These are phyloP conservation scores for Smittia sp. DNA, from an alignment of 2,888 invertebrate genomes.

Conservation along the genomic window DNA sequence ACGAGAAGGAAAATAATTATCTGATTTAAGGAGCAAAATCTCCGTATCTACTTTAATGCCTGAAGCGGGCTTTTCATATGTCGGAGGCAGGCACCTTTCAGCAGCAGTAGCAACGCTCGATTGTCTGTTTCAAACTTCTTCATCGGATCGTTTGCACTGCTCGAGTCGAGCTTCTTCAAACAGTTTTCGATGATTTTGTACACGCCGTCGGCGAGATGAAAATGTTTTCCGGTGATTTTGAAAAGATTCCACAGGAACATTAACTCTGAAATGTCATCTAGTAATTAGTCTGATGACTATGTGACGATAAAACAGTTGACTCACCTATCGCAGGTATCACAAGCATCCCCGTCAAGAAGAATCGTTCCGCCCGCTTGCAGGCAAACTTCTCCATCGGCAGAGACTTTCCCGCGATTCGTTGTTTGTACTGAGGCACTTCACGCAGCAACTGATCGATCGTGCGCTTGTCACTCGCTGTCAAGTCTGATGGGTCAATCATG, in stretches of 20 bases:
- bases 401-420: conserved; percentile 93
- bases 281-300: no score
- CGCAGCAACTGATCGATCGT: conserved; percentile 66
- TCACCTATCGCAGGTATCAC: conserved; percentile 68
- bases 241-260: conserved; percentile 93
- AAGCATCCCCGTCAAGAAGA: conserved; percentile 70
- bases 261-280: conserved; percentile 61
- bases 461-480: conserved; percentile 56
- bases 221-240: conserved; percentile 71
- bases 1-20: not conserved
- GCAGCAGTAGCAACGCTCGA: conserved; percentile 67
- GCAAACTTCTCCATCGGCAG: conserved; percentile 96
- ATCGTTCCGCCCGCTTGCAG: conserved; percentile 79
- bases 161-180: conserved; percentile 44
- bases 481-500: conserved; percentile 62
- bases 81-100: conserved; percentile 80
- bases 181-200: conserved; percentile 63
- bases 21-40: not conserved
- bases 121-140: conserved; percentile 64
- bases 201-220: conserved; percentile 60
- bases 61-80: conserved; percentile 74
- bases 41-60: conserved; percentile 65
- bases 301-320: no score
- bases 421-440: conserved; percentile 78
- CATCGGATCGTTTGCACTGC: conserved; percentile 44